Evolutionary conservation across 2,888 invertebrate species (phyloP), one percentile per base, ranked within the genome.

Genomic region (Dyspetes luteomarginatus): DNA sequence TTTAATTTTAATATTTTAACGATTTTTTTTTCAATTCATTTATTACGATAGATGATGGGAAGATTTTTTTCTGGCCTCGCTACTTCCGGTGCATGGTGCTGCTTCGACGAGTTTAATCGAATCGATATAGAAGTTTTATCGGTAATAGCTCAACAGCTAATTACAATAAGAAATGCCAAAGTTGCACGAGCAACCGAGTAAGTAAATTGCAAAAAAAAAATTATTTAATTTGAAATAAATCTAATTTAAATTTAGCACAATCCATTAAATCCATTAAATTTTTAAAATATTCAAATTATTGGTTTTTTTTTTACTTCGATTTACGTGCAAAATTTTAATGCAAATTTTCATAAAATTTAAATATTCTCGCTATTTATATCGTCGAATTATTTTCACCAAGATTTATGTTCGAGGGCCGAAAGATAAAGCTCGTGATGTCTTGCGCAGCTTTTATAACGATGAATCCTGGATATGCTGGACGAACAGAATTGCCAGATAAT

Each of bases 391-490:
- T 68, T 75, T 89, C 86, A 90, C 83, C 83, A 24, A 95, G 97
- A 86, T 97, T 98, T 88, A 95, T 97, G 94, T 98, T 98, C 92
- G 97, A 98, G 92, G 97, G 97, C 0, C 94, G 97, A 3, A 97
- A 97, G 92, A 97, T 98, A 65, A 97, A 96, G 89, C 91, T 97
- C 30, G 94, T 96, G 0, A 94, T 94, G 82, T 95, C 95, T 0
- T 97, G 97, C 88, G 96, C 97, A 0, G 96, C 97, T 0, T 97
- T 97, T 88, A 97, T 97, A 84, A 97, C 97, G 0, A 98, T 98
- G 97, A 97, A 97, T 92, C 97, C 97, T 0, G 97, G 97, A 0
- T 97, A 97, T 89, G 97, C 97, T 0, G 97, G 97, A 0, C 94
- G 97, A 76, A 97, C 97, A 0, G 97, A 97, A 90, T 92, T 98